A percentile compares a stretch with the other conserved stretches of the same genome.
These are phyloP conservation scores for Archocentrus centrarchus DNA, from an alignment of 2,113 vertebrate genomes.

Conservation along the genomic window DNA sequence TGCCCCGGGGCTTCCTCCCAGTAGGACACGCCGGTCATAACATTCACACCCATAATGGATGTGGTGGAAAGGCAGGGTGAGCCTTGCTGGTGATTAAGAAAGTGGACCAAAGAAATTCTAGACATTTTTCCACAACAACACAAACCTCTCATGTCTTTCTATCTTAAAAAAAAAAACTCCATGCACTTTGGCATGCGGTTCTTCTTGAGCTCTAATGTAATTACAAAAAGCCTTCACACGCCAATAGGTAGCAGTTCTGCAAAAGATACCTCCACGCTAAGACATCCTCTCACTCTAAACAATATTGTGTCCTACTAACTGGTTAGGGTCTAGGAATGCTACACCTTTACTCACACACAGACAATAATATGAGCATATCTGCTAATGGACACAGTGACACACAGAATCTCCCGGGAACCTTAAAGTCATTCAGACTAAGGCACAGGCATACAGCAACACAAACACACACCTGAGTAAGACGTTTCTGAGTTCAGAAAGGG, in stretches of 20 bases:
- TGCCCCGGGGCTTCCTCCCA: neutral
- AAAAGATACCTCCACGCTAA: constrained; percentile 37
- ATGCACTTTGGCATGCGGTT: neutral
- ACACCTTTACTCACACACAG: constrained; percentile 14
- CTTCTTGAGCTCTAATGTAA: constrained; percentile 69
- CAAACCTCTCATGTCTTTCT: neutral
- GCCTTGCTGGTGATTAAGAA: neutral
- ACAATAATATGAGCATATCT: constrained; percentile 1
- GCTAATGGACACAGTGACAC: neutral
- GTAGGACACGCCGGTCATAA: neutral
- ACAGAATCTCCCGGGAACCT: neutral
- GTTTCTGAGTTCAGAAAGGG: neutral
- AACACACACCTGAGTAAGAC: constrained; percentile 49
- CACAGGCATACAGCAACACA: neutral
- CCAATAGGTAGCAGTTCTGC: constrained; percentile 46
- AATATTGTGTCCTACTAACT: constrained; percentile 36
- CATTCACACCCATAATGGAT: constrained; percentile 15
- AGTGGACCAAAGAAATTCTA: neutral
- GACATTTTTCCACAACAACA: neutral
- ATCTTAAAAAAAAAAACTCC: neutral
- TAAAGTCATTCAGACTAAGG: neutral
- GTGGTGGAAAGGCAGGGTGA: neutral
- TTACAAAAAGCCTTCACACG: constrained; percentile 63
- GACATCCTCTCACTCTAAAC: constrained; percentile 46
- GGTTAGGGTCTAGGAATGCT: constrained; percentile 33